Evolutionary conservation across 2,113 vertebrate species (phyloP).

Genomic region (Peromyscus californicus): DNA sequence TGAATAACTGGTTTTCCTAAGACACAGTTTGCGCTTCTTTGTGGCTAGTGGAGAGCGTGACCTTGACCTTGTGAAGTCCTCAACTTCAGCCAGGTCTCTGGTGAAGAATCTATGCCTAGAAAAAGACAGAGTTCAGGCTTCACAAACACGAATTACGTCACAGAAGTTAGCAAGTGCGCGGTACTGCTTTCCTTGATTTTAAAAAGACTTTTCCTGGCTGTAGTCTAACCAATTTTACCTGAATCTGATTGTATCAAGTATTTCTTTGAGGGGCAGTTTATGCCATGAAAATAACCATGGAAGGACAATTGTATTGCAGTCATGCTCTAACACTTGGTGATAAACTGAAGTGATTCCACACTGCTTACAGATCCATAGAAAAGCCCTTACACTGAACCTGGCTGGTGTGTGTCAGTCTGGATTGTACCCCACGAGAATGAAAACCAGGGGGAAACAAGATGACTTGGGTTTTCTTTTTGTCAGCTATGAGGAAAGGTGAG

Average conservation of each 20-base stretch:
- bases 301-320: conserved; percentile 59
- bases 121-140: neutral
- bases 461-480: neutral
- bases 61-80: conserved; percentile 79
- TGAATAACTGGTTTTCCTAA: conserved; percentile 14
- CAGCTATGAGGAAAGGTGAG: neutral
- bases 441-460: neutral
- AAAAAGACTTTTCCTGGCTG: neutral
- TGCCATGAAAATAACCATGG: neutral
- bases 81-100: conserved; percentile 13
- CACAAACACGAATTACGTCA: neutral
- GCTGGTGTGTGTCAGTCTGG: neutral
- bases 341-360: conserved; percentile 60
- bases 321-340: conserved; percentile 53
- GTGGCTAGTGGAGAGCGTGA: conserved; percentile 52
- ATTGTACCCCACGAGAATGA: neutral
- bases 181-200: conserved; percentile 73
- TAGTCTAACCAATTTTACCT: conserved; percentile 55
- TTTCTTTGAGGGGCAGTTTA: conserved; percentile 71
- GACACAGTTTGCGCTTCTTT: neutral
- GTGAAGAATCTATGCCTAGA: neutral
- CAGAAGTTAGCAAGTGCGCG: conserved; percentile 64
- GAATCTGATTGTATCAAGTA: conserved; percentile 61
- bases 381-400: neutral
- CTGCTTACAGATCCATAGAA: conserved; percentile 7